Percentiles rank a stretch among this genome's conserved stretches.
Conservation (phyloP, 2,113 vertebrate species). For the Psilopsiagon aymara region DNA sequence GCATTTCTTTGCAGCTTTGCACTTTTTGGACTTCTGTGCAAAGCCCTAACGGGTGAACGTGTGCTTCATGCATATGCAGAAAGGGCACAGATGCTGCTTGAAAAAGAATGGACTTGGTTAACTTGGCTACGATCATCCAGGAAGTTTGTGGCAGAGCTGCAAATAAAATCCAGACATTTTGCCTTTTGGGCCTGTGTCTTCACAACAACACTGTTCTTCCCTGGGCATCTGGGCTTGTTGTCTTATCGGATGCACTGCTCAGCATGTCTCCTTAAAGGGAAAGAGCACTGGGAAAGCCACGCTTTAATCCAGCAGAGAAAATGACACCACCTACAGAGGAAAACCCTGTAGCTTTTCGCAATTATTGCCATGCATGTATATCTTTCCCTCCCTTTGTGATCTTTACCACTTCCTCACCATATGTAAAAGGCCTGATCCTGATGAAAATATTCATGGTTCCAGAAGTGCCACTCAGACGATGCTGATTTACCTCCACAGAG, state of each 20-base stretch:
- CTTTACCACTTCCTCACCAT: slow-evolving; percentile 61
- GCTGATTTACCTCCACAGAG: slow-evolving; percentile 55
- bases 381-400: slow-evolving; percentile 44
- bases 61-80: neutral
- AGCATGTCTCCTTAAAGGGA: neutral
- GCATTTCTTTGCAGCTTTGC: neutral
- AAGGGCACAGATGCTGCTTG: neutral
- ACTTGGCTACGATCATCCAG: neutral
- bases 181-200: slow-evolving; percentile 23
- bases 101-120: neutral
- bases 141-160: slow-evolving; percentile 38
- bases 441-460: slow-evolving; percentile 30
- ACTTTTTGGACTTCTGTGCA: neutral
- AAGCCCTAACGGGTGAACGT: fast-evolving
- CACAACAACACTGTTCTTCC: neutral
- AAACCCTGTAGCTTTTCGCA: slow-evolving; percentile 6
- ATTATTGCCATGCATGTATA: neutral
- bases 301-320: slow-evolving; percentile 1
- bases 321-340: slow-evolving; percentile 15
- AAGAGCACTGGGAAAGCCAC: neutral
- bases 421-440: slow-evolving; percentile 52
- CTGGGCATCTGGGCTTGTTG: slow-evolving; percentile 7
- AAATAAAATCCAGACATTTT: slow-evolving; percentile 54
- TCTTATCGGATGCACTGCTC: neutral
- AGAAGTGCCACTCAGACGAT: slow-evolving; percentile 8